Evolutionary conservation across 2,113 vertebrate genomes (phyloP).

Genomic region (Triplophysa siluroides): DNA sequence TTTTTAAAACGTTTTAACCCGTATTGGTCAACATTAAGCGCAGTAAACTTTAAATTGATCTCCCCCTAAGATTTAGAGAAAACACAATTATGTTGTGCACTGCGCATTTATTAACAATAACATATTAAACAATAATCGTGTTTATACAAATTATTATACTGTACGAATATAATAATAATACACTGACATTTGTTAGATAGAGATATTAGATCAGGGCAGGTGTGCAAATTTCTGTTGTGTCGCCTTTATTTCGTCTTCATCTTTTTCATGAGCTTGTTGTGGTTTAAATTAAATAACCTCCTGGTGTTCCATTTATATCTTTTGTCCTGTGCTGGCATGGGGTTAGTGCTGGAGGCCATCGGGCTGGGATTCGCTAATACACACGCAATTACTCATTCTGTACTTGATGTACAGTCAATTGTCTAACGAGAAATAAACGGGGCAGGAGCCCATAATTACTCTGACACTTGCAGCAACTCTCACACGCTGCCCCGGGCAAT

Average conservation of each 20-base stretch:
- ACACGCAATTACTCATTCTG: conserved; percentile 85
- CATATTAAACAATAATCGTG: conserved; percentile 49
- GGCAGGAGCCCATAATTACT: conserved; percentile 78
- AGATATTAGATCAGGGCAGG: conserved; percentile 63
- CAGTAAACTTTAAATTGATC: too few species aligned
- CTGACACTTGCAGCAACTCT: conserved; percentile 79
- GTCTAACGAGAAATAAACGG: conserved; percentile 83
- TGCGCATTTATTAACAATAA: conserved; percentile 37
- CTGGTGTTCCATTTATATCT: conserved; percentile 75
- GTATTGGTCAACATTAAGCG: too few species aligned
- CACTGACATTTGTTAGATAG: conserved; percentile 14
- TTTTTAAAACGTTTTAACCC: too few species aligned
- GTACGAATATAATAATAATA: conserved; percentile 44
- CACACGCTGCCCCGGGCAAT: conserved; percentile 68
- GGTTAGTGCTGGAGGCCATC: conserved; percentile 78
- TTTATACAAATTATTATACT: conserved; percentile 52
- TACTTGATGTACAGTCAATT: conserved; percentile 78
- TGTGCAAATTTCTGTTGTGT: conserved; percentile 66
- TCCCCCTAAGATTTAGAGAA: too few species aligned
- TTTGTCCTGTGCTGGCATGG: conserved; percentile 76
- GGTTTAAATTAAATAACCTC: conserved; percentile 79
- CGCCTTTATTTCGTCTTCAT: conserved; percentile 65
- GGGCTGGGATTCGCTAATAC: conserved; percentile 79
- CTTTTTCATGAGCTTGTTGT: conserved; percentile 68
- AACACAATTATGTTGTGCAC: conserved; percentile 14